Conservation (phyloP, 2,888 invertebrate species). For the Onthophagus sagittarius region DNA sequence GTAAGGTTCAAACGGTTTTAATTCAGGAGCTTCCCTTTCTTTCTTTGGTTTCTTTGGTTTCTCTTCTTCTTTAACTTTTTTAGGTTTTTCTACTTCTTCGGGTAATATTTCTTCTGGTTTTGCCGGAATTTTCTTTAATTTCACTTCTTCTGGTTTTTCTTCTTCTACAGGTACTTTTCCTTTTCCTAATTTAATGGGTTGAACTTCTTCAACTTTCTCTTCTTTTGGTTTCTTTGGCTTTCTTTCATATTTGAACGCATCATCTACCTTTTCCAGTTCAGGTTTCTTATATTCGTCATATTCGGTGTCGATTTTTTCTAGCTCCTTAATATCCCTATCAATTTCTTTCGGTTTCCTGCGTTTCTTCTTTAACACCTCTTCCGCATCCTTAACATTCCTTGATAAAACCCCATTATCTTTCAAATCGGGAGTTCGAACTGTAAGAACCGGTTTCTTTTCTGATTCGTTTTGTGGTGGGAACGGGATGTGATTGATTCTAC, state of each 20-base stretch:
- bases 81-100: constrained; percentile 25
- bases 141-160: constrained; percentile 38
- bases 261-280: constrained; percentile 39
- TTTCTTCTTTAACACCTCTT: constrained; percentile 42
- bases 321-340: constrained; percentile 42
- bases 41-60: constrained; percentile 32
- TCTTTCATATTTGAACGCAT: constrained; percentile 41
- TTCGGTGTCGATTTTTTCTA: constrained; percentile 50
- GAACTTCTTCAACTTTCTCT: constrained; percentile 41
- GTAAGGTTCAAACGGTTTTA: constrained; percentile 43
- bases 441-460: constrained; percentile 39
- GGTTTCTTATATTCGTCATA: constrained; percentile 46
- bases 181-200: constrained; percentile 47
- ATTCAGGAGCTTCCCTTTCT: constrained; percentile 40
- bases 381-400: constrained; percentile 51
- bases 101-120: constrained; percentile 39
- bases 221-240: constrained; percentile 50
- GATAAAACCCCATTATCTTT: constrained; percentile 49
- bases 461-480: constrained; percentile 44
- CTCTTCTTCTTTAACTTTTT: constrained; percentile 24
- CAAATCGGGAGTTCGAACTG: constrained; percentile 39
- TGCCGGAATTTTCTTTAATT: constrained; percentile 46
- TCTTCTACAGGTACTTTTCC: constrained; percentile 47
- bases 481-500: constrained; percentile 58
- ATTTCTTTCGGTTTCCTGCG: constrained; percentile 40